These are phyloP conservation scores for Steatornis caripensis DNA, from an alignment of 2,113 vertebrate genomes.

Conservation along the genomic window DNA sequence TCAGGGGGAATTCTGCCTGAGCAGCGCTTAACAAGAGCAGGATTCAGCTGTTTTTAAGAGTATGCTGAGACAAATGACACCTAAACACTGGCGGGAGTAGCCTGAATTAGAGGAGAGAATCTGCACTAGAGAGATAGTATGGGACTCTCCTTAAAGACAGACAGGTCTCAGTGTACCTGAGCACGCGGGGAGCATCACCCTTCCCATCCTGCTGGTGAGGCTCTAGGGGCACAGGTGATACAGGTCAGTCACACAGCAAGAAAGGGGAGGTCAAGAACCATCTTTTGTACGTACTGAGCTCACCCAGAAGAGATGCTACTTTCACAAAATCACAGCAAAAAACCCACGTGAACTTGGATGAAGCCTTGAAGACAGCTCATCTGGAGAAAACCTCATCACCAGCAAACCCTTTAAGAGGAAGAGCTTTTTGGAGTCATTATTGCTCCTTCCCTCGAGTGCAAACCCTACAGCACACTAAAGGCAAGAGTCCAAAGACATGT, in stretches of 20 bases:
- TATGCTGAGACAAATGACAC: neutral
- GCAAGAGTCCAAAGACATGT: neutral
- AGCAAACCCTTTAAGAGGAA: neutral
- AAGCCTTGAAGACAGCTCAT: neutral
- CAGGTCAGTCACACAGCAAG: neutral
- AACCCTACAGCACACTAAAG: neutral
- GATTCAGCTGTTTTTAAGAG: neutral
- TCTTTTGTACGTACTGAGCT: neutral
- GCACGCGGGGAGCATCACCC: neutral
- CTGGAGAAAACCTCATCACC: neutral
- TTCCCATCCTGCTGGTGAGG: neutral
- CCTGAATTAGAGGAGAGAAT: neutral
- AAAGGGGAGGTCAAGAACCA: neutral
- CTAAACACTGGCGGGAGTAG: neutral
- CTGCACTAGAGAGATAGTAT: neutral
- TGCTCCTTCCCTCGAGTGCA: neutral
- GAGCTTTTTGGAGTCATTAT: neutral
- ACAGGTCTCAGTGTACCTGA: neutral
- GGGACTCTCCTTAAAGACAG: neutral
- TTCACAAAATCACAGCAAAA: neutral
- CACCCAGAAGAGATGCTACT: neutral
- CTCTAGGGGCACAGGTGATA: neutral
- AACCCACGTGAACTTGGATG: neutral
- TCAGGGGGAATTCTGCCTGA: neutral
- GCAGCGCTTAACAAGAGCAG: neutral